A percentile compares a stretch with the other conserved stretches of the same genome.
These are phyloP conservation scores for Hylomyscus alleni DNA, from an alignment of 2,797 vertebrate genomes.

Conservation along the genomic window DNA sequence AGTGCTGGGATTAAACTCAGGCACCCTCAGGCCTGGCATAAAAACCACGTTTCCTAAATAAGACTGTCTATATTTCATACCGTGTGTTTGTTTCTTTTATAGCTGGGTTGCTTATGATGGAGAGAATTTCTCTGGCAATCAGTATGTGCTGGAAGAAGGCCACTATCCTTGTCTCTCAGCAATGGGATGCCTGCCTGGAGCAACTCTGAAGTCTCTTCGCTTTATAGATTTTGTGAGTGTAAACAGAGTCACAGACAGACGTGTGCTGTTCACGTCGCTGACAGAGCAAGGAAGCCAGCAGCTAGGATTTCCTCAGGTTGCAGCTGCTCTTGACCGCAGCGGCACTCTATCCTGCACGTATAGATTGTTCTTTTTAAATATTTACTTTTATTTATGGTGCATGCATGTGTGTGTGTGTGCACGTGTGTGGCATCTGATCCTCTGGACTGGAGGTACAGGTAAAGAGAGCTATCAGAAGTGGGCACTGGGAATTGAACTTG, in stretches of 20 bases:
- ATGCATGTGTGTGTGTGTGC: too few relatives aligned
- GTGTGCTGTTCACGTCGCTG: fast-evolving
- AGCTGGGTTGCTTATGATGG: constrained; percentile 96
- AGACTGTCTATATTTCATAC: constrained; percentile 23
- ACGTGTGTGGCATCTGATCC: too few relatives aligned
- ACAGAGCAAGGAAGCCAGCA: background rate
- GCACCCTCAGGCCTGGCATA: background rate
- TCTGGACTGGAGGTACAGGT: background rate
- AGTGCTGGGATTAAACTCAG: background rate
- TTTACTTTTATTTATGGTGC: background rate
- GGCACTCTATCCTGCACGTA: background rate
- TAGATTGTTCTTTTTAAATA: background rate
- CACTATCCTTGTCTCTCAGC: constrained; percentile 92
- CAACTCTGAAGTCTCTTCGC: constrained; percentile 91
- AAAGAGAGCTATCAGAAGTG: background rate
- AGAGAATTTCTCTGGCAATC: constrained; percentile 92
- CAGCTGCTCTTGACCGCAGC: background rate
- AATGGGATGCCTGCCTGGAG: constrained; percentile 92
- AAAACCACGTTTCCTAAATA: background rate
- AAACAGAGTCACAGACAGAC: fast-evolving
- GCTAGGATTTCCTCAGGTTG: background rate
- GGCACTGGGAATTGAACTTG: background rate
- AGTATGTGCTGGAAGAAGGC: constrained; percentile 97
- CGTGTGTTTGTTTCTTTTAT: constrained; percentile 72
- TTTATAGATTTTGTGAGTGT: constrained; percentile 93